Base-by-base conservation (phyloP, 2,113 vertebrate genomes). In the Sylvia atricapilla region DNA sequence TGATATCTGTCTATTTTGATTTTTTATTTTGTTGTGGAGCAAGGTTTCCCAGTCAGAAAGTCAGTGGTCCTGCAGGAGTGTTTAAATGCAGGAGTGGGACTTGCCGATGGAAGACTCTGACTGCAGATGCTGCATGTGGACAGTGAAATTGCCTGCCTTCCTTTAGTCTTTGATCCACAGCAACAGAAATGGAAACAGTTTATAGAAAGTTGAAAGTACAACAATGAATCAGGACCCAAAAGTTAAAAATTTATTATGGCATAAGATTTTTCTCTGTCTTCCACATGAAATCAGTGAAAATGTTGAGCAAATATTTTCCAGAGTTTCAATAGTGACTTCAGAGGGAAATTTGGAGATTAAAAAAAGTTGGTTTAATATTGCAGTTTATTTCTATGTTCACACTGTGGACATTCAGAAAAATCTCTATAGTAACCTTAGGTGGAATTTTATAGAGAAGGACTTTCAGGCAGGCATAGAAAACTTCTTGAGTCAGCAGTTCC, bases 401-500 rank as follows among this genome's bases (percentile, higher is more conserved):
- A 25, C 8, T 16, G n/a, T 79, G n/a, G 49, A 23, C 41, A 82
- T 84, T 86, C 13, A 78, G 46, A 76, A 72, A 92, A 85, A 67
- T 44, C 28, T 86, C 43, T 84, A 7, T 47, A 63, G 35, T 75
- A 80, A 56, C 41, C 44, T 83, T 60, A 68, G 37, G 13, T 73
- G 30, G 46, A 91, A 68, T 47, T 90, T 93, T 63, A 75, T 46
- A 52, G 3, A 73, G 20, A 49, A 35, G 72, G 9, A 64, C 20
- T 86, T 93, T 53, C 20, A 83, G 39, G 31, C 23, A 84, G 44
- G 37, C 27, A 11, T 13, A 81, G 82, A 92, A 95, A 92, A 69
- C 9, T 74, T 87, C 60, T 94, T 75, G 59, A 90, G 41, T 94
- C 93, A 93, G 89, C 80, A 77, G 30, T 83, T 92, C 46, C 84